Conservation (phyloP, 2,113 vertebrate genomes). For the Sylvia atricapilla region DNA sequence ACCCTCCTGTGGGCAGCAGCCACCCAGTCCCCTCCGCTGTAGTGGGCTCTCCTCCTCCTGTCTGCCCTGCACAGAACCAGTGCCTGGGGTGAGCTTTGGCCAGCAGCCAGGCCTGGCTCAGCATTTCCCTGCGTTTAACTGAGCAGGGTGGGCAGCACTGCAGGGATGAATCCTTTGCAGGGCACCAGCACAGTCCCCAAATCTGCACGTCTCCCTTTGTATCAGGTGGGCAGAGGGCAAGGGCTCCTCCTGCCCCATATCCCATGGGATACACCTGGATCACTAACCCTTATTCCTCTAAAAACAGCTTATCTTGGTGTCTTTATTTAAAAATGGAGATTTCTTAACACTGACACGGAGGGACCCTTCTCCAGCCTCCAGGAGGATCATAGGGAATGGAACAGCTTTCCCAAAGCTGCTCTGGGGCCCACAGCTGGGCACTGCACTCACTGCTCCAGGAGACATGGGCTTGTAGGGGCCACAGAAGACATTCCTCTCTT, state of each 20-base stretch:
- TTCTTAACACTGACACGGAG: neutral
- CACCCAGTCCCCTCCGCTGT: conserved; percentile 73
- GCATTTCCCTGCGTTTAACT: neutral
- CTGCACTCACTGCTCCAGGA: conserved; percentile 76
- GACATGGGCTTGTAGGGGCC: conserved; percentile 76
- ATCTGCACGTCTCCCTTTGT: neutral
- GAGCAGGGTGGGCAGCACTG: neutral
- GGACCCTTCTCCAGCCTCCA: neutral
- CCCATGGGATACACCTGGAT: neutral
- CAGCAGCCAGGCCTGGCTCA: neutral
- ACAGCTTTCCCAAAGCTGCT: neutral
- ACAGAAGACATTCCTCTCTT: conserved; percentile 91
- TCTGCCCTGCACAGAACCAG: conserved; percentile 70
- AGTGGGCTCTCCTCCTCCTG: conserved; percentile 77
- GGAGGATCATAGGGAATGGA: neutral
- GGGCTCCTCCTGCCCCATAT: neutral
- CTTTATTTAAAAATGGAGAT: neutral
- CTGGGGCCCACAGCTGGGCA: neutral
- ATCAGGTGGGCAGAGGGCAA: too few relatives aligned
- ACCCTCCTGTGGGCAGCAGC: conserved; percentile 71
- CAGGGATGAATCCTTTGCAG: neutral
- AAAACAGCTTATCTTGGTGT: neutral
- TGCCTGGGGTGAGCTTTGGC: neutral
- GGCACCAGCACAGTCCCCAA: neutral
- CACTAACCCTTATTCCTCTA: neutral